Evolutionary conservation across 1,140 invertebrate genomes (phyloP).

Genomic region (Campodea augens): DNA sequence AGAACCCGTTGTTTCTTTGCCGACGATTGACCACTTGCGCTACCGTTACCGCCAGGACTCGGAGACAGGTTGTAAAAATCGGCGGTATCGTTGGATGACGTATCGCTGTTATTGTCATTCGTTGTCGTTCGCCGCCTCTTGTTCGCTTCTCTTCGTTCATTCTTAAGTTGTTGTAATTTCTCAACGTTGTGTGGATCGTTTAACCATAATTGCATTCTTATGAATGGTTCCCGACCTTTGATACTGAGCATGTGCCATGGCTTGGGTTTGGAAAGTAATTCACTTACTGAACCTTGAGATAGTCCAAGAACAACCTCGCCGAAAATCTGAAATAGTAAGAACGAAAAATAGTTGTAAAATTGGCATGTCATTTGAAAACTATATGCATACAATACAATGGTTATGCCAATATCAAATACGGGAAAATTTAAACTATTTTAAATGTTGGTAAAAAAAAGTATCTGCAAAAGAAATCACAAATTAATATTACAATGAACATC

Average conservation of each 20-base stretch:
- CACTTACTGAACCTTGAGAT: conserved; percentile 92
- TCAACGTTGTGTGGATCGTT: conserved; percentile 87
- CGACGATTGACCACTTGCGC: conserved; percentile 36
- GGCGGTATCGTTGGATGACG: conserved; percentile 67
- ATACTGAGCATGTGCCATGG: conserved; percentile 99
- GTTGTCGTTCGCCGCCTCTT: conserved; percentile 55
- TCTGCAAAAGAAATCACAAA: no score
- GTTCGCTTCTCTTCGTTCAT: conserved; percentile 71
- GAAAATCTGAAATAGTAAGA: conserved; percentile 46
- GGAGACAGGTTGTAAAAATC: conserved; percentile 75
- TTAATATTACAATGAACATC: no score
- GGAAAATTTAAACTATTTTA: no score
- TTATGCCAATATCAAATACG: no score
- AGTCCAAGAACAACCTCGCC: conserved; percentile 89
- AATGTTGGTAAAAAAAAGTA: no score
- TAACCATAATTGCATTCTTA: conserved; percentile 94
- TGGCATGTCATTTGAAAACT: no score
- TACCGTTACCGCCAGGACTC: conserved; percentile 31
- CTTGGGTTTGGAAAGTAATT: conserved; percentile 91
- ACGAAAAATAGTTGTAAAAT: conserved; percentile 3
- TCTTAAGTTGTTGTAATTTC: conserved; percentile 59
- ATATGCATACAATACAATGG: no score
- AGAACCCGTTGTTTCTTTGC: conserved; percentile 78
- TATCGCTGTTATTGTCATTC: conserved; percentile 66
- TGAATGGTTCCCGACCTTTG: conserved; percentile 93